Base-by-base conservation (phyloP, 1,140 invertebrate species). In the Frieseomelitta varia region DNA sequence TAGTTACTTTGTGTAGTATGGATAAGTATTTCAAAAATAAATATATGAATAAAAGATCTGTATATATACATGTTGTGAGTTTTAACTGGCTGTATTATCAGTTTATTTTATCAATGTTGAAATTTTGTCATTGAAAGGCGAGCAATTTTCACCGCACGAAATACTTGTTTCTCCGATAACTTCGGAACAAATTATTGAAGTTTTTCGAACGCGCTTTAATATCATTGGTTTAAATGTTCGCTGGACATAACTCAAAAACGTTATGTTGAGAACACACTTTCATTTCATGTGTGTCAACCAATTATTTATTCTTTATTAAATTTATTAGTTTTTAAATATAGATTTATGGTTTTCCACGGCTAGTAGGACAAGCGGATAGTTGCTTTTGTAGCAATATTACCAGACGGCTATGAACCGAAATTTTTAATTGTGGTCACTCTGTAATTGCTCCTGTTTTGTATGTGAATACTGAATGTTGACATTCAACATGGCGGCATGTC, bases 401-500 rank as follows among this genome's bases (percentile, higher is more conserved):
- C 55, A 81, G 80, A 78, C 73, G 58, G 63, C 65, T 85, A 80
- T 77, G 72, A 83, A 86, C 51, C 12, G 10, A 72, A 56, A 84
- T 73, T 77, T 67, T 77, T 74, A 78, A 79, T 56, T 65, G 79
- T 61, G 67, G 55, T 63, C 63, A 34, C 58, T 65, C 75, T 21
- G 79, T 65, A 65, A 74, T 80, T 77, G 87, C 75, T 89, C 84
- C 86, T 86, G 85, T 86, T 91, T 87, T 88, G 90, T 91, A 85
- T 88, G 83, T 75, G 85, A 90, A 90, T 84, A 79, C 92, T 88
- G 92, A 93, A 95, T 95, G 95, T 96, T 96, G 95, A 96, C 96
- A 96, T 96, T 96, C 97, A 97, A 98, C 97, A 98, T 98, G 97
- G 97, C 97, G 97, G 97, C 97, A 97, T 97, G 97, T 97, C 97